A percentile compares a stretch with the other conserved stretches of the same genome.
Evolutionary conservation across 2,113 vertebrate species (phyloP).

Genomic region (Carassius carassius): DNA sequence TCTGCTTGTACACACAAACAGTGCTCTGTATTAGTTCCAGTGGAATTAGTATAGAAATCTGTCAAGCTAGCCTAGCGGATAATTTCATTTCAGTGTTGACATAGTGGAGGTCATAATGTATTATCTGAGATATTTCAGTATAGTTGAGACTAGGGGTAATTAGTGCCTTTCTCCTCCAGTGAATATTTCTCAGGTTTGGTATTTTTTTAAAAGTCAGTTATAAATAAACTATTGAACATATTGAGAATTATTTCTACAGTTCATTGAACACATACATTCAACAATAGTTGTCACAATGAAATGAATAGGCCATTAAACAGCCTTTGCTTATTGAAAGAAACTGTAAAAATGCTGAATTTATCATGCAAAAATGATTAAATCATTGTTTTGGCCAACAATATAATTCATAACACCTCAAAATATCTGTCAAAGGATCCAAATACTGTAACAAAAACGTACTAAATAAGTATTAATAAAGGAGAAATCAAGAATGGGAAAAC

Average conservation of each 20-base stretch:
- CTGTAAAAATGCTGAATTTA: background rate
- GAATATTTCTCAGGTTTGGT: background rate
- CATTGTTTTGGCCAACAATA: background rate
- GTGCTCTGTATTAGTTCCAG: no score
- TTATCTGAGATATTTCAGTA: no score
- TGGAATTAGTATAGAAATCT: no score
- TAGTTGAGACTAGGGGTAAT: no score
- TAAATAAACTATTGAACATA: background rate
- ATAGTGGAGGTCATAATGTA: no score
- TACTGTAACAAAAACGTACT: no score
- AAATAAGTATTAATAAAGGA: no score
- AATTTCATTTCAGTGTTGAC: no score
- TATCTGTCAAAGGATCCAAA: background rate
- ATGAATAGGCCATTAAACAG: background rate
- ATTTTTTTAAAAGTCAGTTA: background rate
- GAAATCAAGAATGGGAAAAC: no score
- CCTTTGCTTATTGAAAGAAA: background rate
- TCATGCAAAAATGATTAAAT: background rate
- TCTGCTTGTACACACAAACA: conserved; percentile 54
- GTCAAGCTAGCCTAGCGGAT: no score
- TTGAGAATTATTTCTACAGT: background rate
- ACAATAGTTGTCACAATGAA: background rate
- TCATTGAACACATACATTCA: background rate
- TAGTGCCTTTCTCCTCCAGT: no score
- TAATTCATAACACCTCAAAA: background rate